These are phyloP conservation scores for Aplodontia rufa DNA, from an alignment of 2,113 vertebrate species.

Conservation along the genomic window DNA sequence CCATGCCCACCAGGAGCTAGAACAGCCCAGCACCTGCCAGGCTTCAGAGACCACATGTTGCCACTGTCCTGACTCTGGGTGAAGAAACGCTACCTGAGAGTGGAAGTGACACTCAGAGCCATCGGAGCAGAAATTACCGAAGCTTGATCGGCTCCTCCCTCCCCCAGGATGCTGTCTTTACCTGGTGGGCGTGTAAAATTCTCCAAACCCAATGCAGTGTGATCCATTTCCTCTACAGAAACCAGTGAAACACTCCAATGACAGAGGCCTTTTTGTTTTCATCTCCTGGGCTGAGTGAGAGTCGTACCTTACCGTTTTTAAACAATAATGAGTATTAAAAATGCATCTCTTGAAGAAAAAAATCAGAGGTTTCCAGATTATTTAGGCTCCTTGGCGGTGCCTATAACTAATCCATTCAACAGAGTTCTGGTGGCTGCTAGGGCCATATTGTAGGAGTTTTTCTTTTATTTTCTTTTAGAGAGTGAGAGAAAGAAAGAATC, in stretches of 20 bases:
- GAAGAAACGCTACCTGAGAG: background rate
- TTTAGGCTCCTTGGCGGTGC: background rate
- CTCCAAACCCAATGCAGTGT: background rate
- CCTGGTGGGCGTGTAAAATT: background rate
- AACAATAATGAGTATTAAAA: background rate
- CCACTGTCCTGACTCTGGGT: background rate
- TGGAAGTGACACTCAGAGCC: background rate
- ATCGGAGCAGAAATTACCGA: background rate
- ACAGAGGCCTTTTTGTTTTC: background rate
- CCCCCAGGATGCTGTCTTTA: accelerated
- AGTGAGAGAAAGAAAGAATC: no score
- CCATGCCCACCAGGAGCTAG: background rate
- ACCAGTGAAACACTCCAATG: background rate
- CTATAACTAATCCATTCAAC: background rate
- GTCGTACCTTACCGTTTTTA: background rate
- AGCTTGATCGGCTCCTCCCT: background rate
- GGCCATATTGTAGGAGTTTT: accelerated
- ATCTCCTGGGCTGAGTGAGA: background rate
- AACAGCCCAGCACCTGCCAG: background rate
- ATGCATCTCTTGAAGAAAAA: background rate
- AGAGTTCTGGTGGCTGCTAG: background rate
- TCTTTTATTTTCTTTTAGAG: no score
- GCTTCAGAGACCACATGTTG: no score
- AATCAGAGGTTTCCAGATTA: background rate
- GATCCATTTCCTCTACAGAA: background rate